phyloP scores from a whole-genome alignment of 2,888 invertebrate genomes.

The Caenorhabditis sp. region DNA sequence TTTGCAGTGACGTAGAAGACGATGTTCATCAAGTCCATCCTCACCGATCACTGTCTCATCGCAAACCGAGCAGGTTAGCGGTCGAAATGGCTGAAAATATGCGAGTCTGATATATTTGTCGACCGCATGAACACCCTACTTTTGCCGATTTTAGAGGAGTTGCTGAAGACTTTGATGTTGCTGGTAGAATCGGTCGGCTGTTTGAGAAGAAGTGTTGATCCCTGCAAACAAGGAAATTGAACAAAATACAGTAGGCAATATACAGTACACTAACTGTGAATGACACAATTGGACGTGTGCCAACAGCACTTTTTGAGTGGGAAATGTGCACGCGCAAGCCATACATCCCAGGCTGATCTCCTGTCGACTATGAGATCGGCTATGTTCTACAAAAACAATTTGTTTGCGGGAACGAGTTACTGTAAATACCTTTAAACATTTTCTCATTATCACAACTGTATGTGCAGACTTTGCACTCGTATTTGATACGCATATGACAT shows the following conservation, averaged over 20 bases:
- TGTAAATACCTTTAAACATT: conserved; percentile 26
- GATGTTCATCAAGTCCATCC: conserved; percentile 48
- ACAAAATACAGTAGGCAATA: no score
- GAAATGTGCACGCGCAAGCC: conserved; percentile 27
- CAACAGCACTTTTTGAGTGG: conserved; percentile 12
- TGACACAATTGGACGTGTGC: conserved; percentile 47
- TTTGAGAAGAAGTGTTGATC: background rate
- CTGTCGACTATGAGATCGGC: conserved; percentile 28
- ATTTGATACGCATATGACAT: conserved; percentile 29
- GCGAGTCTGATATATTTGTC: no score
- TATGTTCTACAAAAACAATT: conserved; percentile 34
- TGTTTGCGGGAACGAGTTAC: background rate
- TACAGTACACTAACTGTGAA: conserved; percentile 42
- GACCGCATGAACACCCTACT: no score
- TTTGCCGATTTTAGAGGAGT: conserved; percentile 3
- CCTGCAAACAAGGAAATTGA: background rate
- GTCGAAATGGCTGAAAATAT: background rate
- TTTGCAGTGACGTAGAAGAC: conserved; percentile 44
- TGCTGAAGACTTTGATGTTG: background rate
- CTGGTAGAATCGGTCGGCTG: background rate
- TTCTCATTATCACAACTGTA: conserved; percentile 33
- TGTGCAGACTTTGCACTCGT: conserved; percentile 29
- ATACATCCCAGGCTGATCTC: conserved; percentile 30
- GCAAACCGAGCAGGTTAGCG: conserved; percentile 39
- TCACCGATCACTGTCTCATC: conserved; percentile 47